phyloP scores from a whole-genome alignment of 2,113 vertebrate species.

The Gyps fulvus region DNA sequence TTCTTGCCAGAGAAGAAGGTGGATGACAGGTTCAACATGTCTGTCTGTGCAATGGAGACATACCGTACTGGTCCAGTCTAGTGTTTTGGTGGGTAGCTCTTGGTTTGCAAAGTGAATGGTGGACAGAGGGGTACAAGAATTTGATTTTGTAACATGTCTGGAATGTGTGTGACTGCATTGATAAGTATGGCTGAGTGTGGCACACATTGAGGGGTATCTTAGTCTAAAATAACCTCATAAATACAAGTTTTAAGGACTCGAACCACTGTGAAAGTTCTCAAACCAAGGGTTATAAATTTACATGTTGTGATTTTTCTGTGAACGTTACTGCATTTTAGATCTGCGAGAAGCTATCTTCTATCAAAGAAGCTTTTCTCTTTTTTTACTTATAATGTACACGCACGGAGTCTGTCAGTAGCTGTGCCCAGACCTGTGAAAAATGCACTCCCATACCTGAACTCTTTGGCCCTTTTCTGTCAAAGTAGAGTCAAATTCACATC shows the following conservation, averaged over 20 bases:
- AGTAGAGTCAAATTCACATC: neutral
- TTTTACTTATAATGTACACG: neutral
- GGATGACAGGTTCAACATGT: neutral
- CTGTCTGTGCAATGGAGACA: neutral
- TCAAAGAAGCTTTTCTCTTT: neutral
- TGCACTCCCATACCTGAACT: neutral
- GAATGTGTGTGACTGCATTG: neutral
- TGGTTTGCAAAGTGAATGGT: neutral
- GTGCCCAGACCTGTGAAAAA: neutral
- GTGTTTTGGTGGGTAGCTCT: neutral
- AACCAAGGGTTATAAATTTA: neutral
- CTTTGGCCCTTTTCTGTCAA: neutral
- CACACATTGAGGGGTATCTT: neutral
- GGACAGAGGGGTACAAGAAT: neutral
- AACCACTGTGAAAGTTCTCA: neutral
- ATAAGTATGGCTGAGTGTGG: neutral
- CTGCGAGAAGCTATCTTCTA: neutral
- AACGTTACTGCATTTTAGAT: neutral
- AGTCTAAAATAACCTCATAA: neutral
- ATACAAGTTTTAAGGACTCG: neutral
- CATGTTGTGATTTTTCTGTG: neutral
- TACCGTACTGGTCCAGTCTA: neutral
- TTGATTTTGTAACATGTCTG: neutral
- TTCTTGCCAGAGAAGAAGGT: neutral
- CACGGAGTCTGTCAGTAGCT: neutral